Conservation (phyloP, 2,113 vertebrate genomes). For the Cololabis saira region DNA sequence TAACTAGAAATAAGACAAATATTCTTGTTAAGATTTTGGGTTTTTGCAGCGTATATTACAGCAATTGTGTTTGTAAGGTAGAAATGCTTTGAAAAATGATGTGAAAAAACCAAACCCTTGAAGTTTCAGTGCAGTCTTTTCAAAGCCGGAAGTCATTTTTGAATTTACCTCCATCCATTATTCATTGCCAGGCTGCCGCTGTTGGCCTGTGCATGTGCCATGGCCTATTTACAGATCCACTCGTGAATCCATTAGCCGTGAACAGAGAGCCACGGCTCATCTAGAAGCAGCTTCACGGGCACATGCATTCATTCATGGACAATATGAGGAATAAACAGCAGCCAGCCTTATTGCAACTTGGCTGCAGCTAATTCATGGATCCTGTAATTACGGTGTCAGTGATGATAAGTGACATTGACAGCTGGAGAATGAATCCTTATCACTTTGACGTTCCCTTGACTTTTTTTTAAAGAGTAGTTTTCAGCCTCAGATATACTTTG, state of each 20-base stretch:
- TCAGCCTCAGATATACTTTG: too few relatives aligned
- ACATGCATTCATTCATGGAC: conserved; percentile 26
- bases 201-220: conserved; percentile 48
- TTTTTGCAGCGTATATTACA: too few relatives aligned
- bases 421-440: too few relatives aligned
- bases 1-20: too few relatives aligned
- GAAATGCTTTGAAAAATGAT: neutral
- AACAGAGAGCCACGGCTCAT: conserved; percentile 42
- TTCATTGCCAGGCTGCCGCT: conserved; percentile 56
- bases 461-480: too few relatives aligned
- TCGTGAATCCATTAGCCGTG: conserved; percentile 63
- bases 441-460: too few relatives aligned
- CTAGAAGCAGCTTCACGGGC: conserved; percentile 45
- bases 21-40: too few relatives aligned
- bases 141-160: conserved; percentile 49
- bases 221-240: conserved; percentile 66
- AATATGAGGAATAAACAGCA: neutral
- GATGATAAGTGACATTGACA: neutral
- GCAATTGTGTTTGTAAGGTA: conserved; percentile 1
- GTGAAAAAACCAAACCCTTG: neutral
- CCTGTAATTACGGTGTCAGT: neutral
- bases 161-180: conserved; percentile 58
- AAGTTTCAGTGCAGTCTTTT: conserved; percentile 25
- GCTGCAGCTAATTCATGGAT: neutral
- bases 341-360: neutral